Percentiles rank a stretch among this genome's conserved stretches.
Conservation (phyloP, 2,888 invertebrate species). For the Drosophila colorata region DNA sequence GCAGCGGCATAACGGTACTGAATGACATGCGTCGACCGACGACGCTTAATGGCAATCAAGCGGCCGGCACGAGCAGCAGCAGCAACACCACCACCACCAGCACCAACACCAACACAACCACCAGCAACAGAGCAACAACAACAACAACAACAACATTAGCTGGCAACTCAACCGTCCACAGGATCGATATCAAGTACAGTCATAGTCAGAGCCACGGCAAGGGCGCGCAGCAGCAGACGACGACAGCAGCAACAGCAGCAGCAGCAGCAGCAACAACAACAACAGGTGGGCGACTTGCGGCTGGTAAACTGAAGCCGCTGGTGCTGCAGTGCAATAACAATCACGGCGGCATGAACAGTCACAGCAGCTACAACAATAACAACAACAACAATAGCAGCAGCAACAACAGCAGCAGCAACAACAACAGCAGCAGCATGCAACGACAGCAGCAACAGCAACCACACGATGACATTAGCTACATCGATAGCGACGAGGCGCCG, state of each 20-base stretch:
- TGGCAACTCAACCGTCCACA: slow-evolving; percentile 60
- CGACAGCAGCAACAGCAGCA: slow-evolving; percentile 11
- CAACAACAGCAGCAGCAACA: slow-evolving; percentile 42
- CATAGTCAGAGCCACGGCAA: slow-evolving; percentile 37
- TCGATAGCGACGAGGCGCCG: slow-evolving; percentile 80
- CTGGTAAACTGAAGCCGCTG: slow-evolving; percentile 42
- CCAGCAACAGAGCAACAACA: slow-evolving; percentile 38
- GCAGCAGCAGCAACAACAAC: slow-evolving; percentile 2
- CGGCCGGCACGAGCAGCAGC: slow-evolving; percentile 53
- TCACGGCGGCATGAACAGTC: slow-evolving; percentile 36
- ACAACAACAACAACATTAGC: slow-evolving; percentile 45
- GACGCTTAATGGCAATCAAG: slow-evolving; percentile 73
- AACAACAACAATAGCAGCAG: slow-evolving; percentile 45
- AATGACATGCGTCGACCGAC: slow-evolving; percentile 80
- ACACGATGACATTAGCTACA: slow-evolving; percentile 82
- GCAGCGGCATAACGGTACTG: slow-evolving; percentile 26
- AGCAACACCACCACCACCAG: slow-evolving; percentile 40
- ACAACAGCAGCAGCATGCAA: slow-evolving; percentile 57
- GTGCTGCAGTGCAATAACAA: slow-evolving; percentile 39
- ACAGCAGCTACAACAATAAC: slow-evolving; percentile 30
- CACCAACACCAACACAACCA: slow-evolving; percentile 39
- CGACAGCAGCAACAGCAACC: slow-evolving; percentile 65
- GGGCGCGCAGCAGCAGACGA: slow-evolving; percentile 18
- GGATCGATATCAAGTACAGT: slow-evolving; percentile 51
- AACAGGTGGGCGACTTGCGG: slow-evolving; percentile 28